Evolutionary conservation across 2,888 invertebrate genomes (phyloP).

Genomic region (Agriotes lineatus): DNA sequence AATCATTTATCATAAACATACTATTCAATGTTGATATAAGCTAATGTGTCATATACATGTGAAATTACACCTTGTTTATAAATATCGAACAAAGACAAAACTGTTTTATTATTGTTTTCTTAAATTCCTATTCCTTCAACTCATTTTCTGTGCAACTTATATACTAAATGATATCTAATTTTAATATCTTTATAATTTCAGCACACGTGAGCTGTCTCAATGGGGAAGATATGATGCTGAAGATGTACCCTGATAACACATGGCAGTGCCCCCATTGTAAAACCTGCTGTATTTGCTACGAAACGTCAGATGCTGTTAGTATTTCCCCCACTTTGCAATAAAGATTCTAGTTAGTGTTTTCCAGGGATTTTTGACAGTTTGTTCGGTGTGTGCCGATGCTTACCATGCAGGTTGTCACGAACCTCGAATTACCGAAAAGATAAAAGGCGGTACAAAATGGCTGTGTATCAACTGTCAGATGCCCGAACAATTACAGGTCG

Average conservation of each 20-base stretch:
- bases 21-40: too few relatives aligned
- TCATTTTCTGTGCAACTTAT: too few relatives aligned
- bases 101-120: too few relatives aligned
- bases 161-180: background rate
- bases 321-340: too few relatives aligned
- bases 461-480: conserved; percentile 76
- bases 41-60: too few relatives aligned
- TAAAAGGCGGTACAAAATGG: conserved; percentile 76
- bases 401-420: conserved; percentile 87
- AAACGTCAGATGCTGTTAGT: conserved; percentile 81
- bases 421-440: conserved; percentile 73
- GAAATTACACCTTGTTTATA: too few relatives aligned
- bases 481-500: conserved; percentile 62
- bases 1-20: too few relatives aligned
- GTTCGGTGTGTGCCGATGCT: conserved; percentile 86
- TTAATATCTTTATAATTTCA: conserved; percentile 55
- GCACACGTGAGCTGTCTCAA: conserved; percentile 79
- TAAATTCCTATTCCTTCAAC: too few relatives aligned
- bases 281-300: conserved; percentile 85
- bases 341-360: too few relatives aligned
- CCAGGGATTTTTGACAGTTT: conserved; percentile 74
- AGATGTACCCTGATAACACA: conserved; percentile 74
- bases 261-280: conserved; percentile 95
- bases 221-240: conserved; percentile 75
- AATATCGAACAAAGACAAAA: too few relatives aligned